Conservation (phyloP, 2,888 invertebrate genomes). For the Ennomos erosarius region DNA sequence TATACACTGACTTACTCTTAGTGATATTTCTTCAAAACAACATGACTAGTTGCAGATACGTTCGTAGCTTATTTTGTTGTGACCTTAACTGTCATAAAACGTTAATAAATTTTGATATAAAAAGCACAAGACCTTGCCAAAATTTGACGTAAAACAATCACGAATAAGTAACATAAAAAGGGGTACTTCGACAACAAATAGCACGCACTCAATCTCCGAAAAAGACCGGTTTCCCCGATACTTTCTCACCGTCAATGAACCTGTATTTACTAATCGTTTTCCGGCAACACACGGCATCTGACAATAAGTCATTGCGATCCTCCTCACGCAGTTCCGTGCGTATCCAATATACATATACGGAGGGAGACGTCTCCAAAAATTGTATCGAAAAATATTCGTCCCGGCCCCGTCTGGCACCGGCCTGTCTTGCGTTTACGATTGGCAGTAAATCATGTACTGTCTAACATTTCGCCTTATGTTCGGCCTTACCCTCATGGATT, state of each 20-base stretch:
- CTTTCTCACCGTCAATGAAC: conserved; percentile 27
- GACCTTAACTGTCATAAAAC: no score
- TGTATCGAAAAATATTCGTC: conserved; percentile 34
- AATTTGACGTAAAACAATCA: conserved; percentile 4
- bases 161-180: conserved; percentile 16
- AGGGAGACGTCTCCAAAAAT: conserved; percentile 30
- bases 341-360: conserved; percentile 21
- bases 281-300: conserved; percentile 24
- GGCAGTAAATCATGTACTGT: conserved; percentile 44
- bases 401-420: conserved; percentile 45
- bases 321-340: conserved; percentile 26
- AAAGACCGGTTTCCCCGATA: conserved; percentile 12
- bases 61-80: no score
- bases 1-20: no score
- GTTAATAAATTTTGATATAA: no score
- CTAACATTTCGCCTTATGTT: conserved; percentile 34
- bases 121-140: no score
- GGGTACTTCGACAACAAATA: conserved; percentile 18
- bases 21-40: no score
- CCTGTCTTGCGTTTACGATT: conserved; percentile 45
- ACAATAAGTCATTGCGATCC: conserved; percentile 28
- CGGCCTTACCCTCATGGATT: conserved; percentile 23
- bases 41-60: no score
- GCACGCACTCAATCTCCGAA: not conserved
- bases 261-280: conserved; percentile 3